A percentile compares a stretch with the other conserved stretches of the same genome.
Conservation (phyloP, 1,140 invertebrate genomes). For the Drosophila bifasciata region DNA sequence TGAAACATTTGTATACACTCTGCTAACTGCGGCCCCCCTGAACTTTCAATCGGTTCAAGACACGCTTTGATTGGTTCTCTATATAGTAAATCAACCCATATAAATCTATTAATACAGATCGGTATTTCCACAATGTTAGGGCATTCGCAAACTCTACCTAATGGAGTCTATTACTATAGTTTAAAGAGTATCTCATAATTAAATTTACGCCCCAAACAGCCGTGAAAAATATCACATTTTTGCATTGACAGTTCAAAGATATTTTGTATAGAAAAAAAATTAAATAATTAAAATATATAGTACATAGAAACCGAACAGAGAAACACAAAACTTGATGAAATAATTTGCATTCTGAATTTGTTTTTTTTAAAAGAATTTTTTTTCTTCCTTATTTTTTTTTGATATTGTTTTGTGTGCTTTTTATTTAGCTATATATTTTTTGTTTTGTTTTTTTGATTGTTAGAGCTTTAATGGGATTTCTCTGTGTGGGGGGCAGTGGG, state of each 20-base stretch:
- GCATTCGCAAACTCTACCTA: slow-evolving; percentile 6
- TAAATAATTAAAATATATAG: slow-evolving; percentile 12
- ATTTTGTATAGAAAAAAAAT: slow-evolving; percentile 14
- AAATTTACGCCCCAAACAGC: slow-evolving; percentile 15
- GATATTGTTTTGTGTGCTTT: slow-evolving; percentile 26
- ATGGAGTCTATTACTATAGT: too few relatives aligned
- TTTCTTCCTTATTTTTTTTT: slow-evolving; percentile 36
- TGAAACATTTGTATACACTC: too few relatives aligned
- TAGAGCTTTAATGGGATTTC: slow-evolving; percentile 35
- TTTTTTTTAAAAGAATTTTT: slow-evolving; percentile 66
- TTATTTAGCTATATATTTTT: slow-evolving; percentile 23
- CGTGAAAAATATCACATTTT: slow-evolving; percentile 69
- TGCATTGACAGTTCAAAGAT: slow-evolving; percentile 12
- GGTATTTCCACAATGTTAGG: too few relatives aligned
- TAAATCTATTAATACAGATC: too few relatives aligned
- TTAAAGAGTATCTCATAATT: too few relatives aligned
- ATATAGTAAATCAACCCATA: too few relatives aligned
- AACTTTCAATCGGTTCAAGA: too few relatives aligned
- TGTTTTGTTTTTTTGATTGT: slow-evolving; percentile 34
- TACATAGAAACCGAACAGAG: slow-evolving; percentile 21
- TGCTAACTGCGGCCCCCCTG: too few relatives aligned
- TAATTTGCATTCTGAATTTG: slow-evolving; percentile 75
- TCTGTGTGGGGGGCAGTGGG: slow-evolving; percentile 44
- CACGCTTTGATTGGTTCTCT: too few relatives aligned
- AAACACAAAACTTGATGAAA: slow-evolving; percentile 35